Conservation (phyloP, 2,888 invertebrate genomes). For the Elmis aenea region DNA sequence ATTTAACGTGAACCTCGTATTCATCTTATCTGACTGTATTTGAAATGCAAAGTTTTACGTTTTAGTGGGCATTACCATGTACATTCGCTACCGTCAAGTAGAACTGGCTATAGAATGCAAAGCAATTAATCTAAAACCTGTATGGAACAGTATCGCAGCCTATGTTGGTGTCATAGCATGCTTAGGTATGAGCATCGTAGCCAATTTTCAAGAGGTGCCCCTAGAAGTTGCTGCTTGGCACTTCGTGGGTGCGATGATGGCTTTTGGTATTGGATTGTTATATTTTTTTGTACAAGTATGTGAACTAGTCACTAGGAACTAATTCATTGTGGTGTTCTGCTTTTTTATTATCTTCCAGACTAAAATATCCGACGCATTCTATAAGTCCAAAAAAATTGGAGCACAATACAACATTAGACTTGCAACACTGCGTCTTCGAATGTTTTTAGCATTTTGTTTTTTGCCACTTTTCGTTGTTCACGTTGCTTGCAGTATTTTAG, state of each 20-base stretch:
- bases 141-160: slow-evolving; percentile 5
- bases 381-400: neutral
- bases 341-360: slow-evolving; percentile 8
- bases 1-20: no score
- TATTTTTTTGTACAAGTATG: slow-evolving; percentile 77
- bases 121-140: slow-evolving; percentile 1
- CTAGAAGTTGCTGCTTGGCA: slow-evolving; percentile 65
- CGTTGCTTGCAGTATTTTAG: neutral
- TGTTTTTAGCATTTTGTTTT: slow-evolving; percentile 5
- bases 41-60: no score
- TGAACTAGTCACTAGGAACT: no score
- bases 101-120: slow-evolving; percentile 7
- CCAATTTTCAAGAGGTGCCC: slow-evolving; percentile 70
- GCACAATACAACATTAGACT: slow-evolving; percentile 1
- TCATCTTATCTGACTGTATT: no score
- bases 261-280: slow-evolving; percentile 71
- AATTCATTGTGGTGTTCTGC: no score
- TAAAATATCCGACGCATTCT: slow-evolving; percentile 2
- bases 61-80: slow-evolving; percentile 18
- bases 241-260: slow-evolving; percentile 61
- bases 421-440: slow-evolving; percentile 2
- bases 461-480: slow-evolving; percentile 2
- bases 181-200: slow-evolving; percentile 64
- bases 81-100: slow-evolving; percentile 22
- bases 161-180: slow-evolving; percentile 44